Base-by-base conservation (phyloP, 53 echinoderm and acorn worm species). In the Antedon mediterranea region DNA sequence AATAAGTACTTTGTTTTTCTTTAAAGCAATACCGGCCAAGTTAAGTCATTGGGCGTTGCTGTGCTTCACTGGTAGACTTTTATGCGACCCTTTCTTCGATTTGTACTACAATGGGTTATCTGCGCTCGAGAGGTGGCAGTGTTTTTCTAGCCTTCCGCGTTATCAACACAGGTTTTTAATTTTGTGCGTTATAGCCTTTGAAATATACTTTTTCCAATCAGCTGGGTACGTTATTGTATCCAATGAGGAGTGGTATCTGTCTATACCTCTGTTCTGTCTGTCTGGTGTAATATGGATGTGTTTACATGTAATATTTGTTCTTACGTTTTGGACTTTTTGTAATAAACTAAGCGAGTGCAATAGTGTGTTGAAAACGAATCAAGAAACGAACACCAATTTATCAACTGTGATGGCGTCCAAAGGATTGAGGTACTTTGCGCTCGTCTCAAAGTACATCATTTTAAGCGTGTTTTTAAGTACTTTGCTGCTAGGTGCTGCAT, bases 221-320 rank as follows among this genome's bases (percentile, higher is more conserved):
- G 87, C 97, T 14, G 89, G 92, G 0, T 80, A 87, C 44, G 89
- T 90, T 29, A 87, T 92, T 0, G 77, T 92, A 18, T 76, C 78
- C 74, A 89, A 97, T 72, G 89, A 89, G 32, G 97, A 97, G 75
- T 97, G 97, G 97, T 97, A 97, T 76, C 92, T 92, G 80, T 92
- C 97, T 0, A 88, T 97, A 31, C 97, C 97, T 2, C 89, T 92
- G 0, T 97, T 84, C 72, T 73, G 80, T 57, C 44, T 97, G 31
- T 92, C 89, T 43, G 97, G 97, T 3, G 77, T 97, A 81, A 43
- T 97, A 33, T 97, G 97, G 97, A 80, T 92, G 8, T 85, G 97
- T 73, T 83, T 97, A 33, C 97, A 97, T 73, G 43, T 87, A 2
- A 83, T 91, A 3, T 85, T 89, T 28, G 37, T 90, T 71, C 73